Percentiles rank a stretch among this genome's conserved stretches.
Conservation (phyloP, 53 echinoderm and acorn worm genomes). For the Temnopleurus reevesii region DNA sequence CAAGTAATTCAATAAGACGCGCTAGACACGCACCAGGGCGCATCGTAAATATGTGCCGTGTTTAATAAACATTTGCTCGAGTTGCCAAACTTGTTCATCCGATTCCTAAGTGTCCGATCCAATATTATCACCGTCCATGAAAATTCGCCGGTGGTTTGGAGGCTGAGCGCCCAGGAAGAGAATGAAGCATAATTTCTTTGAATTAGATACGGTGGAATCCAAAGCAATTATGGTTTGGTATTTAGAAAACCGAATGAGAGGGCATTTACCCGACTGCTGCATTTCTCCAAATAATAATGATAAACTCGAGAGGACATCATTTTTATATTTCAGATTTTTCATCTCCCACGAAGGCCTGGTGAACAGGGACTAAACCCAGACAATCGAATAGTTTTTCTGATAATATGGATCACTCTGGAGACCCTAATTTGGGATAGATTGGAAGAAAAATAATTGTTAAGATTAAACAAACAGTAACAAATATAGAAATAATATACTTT, state of each 20-base stretch:
- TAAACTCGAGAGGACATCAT: too few species aligned
- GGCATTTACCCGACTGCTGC: background rate
- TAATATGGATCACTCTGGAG: too few species aligned
- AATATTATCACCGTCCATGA: background rate
- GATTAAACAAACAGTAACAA: too few species aligned
- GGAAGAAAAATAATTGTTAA: too few species aligned
- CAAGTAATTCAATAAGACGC: slow-evolving; percentile 53
- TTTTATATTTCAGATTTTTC: too few species aligned
- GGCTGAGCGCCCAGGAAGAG: background rate
- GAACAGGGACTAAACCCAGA: too few species aligned
- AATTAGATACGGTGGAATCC: background rate
- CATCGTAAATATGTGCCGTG: slow-evolving; percentile 37
- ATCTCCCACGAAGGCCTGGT: too few species aligned
- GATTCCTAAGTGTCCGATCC: background rate
- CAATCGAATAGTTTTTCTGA: too few species aligned
- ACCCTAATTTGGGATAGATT: too few species aligned
- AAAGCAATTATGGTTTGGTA: background rate
- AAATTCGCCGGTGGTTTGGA: background rate
- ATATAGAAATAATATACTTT: too few species aligned
- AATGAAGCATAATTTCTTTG: background rate
- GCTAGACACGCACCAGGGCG: slow-evolving; percentile 1
- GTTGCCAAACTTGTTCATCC: slow-evolving; percentile 31
- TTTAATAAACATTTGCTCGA: slow-evolving; percentile 31
- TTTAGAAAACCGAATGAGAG: background rate
- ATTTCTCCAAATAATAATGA: too few species aligned